Base-by-base conservation (phyloP, 2,797 vertebrate species). In the Arrhamphus sclerolepis region DNA sequence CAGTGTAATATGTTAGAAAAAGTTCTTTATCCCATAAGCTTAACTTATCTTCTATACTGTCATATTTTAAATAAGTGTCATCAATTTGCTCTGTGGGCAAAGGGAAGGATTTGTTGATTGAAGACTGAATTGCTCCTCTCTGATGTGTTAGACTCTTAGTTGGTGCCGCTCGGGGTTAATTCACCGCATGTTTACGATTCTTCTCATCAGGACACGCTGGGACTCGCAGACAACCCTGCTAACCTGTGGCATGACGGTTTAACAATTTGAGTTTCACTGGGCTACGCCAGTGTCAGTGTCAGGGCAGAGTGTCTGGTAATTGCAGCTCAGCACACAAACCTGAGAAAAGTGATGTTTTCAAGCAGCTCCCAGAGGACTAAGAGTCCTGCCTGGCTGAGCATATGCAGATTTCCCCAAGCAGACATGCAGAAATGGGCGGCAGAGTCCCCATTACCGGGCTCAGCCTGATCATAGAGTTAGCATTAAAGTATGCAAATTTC, bases 321-420 rank as follows among this genome's bases (percentile, higher is more conserved):
- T 77, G 55, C 76, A 51, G 72, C 78, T 77, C 66, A 57, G 55
- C 62, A 56, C 66, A 62, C 60, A 50, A 64, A 61, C 57, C 20
- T 24, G 46, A 61, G 52, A 43, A 26, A 46, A 58, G 70, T 49
- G 41, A 1, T 43, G 57, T 53, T 58, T 59, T 58, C 21, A 53
- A 62, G 62, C 22, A n/a, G 26, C 40, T 71, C 65, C 64, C 61
- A 7, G 5, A 41, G 46, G 69, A 58, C 38, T 40, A 21, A 34
- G 55, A 78, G 34, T 55, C 28, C 46, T 56, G 46, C 50, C 47
- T 46, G 40, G 24, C 51, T 55, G 38, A 71, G 31, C 59, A 50
- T 52, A 67, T 82, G 80, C 66, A 78, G 60, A 77, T 78, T 55
- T 66, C 47, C 34, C 38, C 2, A 18, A 54, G 56, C 7, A 18